A percentile compares a stretch with the other conserved stretches of the same genome.
Evolutionary conservation across 1,140 invertebrate genomes (phyloP).

Genomic region (Penaeus vannamei): DNA sequence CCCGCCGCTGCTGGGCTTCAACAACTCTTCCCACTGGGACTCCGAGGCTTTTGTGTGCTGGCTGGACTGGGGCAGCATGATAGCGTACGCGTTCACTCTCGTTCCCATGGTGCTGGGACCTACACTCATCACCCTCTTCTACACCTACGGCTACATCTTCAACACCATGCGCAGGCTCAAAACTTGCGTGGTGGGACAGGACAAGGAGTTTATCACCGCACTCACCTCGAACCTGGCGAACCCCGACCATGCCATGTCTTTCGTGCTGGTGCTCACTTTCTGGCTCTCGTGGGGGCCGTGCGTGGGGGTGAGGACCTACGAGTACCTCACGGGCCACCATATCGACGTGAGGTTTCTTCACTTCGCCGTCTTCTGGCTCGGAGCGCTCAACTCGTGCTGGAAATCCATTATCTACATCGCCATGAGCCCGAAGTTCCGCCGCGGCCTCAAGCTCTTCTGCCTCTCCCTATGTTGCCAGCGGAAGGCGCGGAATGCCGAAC

Average conservation of each 20-base stretch:
- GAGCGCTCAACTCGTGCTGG: conserved; percentile 93
- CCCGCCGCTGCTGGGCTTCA: conserved; percentile 88
- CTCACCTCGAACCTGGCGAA: conserved; percentile 91
- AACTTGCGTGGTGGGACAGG: conserved; percentile 87
- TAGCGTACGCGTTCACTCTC: conserved; percentile 92
- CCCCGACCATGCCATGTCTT: conserved; percentile 95
- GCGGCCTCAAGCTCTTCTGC: conserved; percentile 88
- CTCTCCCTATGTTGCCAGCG: conserved; percentile 86
- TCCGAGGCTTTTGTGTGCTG: conserved; percentile 91
- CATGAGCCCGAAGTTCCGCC: conserved; percentile 90
- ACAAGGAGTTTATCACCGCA: conserved; percentile 93
- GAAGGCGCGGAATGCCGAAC: conserved; percentile 58
- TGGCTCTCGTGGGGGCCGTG: conserved; percentile 95
- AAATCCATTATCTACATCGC: conserved; percentile 91
- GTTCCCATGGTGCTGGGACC: conserved; percentile 92
- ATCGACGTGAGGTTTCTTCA: conserved; percentile 86
- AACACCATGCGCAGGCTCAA: conserved; percentile 86
- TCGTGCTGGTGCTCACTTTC: conserved; percentile 90
- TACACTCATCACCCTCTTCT: conserved; percentile 92
- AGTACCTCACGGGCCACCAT: conserved; percentile 72
- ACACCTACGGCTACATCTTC: conserved; percentile 95
- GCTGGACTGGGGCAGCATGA: conserved; percentile 95
- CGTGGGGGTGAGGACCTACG: conserved; percentile 81
- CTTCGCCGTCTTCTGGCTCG: conserved; percentile 94
- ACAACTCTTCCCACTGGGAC: conserved; percentile 84